Evolutionary conservation across 2,113 vertebrate species (phyloP).

Genomic region (Anhinga anhinga): DNA sequence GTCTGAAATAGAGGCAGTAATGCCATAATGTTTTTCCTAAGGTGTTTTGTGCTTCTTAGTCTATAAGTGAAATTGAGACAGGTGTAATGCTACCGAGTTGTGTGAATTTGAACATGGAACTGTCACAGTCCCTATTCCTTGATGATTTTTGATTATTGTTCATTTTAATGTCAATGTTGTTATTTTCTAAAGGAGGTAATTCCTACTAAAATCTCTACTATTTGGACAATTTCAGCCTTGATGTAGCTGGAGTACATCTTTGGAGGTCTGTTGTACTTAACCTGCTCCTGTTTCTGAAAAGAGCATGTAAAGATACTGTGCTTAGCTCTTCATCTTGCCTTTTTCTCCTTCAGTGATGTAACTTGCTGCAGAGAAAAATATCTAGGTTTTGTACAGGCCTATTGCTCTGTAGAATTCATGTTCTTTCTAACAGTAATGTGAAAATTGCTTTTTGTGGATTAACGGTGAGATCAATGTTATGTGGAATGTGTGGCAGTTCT

Average conservation of each 20-base stretch:
- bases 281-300: background rate
- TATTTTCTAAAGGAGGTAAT: background rate
- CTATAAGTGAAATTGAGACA: background rate
- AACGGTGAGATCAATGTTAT: background rate
- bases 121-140: background rate
- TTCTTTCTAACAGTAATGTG: background rate
- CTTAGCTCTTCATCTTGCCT: background rate
- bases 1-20: background rate
- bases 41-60: background rate
- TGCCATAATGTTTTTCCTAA: background rate
- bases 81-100: background rate
- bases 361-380: background rate
- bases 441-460: background rate
- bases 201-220: background rate
- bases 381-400: background rate
- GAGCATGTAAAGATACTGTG: background rate
- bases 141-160: background rate
- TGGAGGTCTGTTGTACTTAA: background rate
- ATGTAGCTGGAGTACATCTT: background rate
- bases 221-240: background rate
- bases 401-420: background rate
- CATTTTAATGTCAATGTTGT: background rate
- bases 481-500: background rate
- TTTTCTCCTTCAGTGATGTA: background rate
- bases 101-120: background rate